Percentiles rank a stretch among this genome's conserved stretches.
phyloP scores from a whole-genome alignment of 1,140 invertebrate species.

The Lepidostoma basale region DNA sequence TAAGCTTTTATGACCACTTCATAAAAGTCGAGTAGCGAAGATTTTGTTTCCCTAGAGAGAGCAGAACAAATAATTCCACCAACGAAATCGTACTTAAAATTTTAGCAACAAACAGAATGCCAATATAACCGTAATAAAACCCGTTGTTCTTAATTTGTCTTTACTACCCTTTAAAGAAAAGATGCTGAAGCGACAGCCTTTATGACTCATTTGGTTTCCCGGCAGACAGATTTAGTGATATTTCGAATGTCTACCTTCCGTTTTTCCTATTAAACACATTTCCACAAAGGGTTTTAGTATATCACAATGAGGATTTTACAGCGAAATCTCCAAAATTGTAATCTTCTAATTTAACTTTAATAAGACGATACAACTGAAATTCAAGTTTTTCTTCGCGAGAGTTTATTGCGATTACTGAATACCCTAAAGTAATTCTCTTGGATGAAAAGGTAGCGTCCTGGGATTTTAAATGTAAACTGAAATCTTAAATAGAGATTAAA shows the following conservation, averaged over 20 bases:
- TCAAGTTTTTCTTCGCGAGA: not conserved
- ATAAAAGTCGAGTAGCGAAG: not conserved
- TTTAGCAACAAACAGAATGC: not conserved
- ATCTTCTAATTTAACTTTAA: not conserved
- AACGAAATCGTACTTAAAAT: not conserved
- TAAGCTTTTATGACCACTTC: too few species aligned
- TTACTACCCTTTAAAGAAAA: not conserved
- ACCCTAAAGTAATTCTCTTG: not conserved
- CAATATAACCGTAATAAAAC: not conserved
- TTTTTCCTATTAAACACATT: not conserved
- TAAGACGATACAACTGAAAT: not conserved
- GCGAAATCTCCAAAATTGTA: not conserved
- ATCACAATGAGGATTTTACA: too few species aligned
- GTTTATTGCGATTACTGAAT: not conserved
- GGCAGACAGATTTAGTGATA: slow-evolving; percentile 1
- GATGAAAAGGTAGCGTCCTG: not conserved
- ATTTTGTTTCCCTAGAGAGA: not conserved
- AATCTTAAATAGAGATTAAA: too few species aligned
- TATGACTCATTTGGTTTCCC: slow-evolving; percentile 13
- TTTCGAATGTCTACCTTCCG: not conserved
- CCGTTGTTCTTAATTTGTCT: not conserved
- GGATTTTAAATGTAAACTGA: not conserved
- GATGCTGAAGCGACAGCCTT: not conserved
- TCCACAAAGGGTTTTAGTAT: slow-evolving; percentile 6
- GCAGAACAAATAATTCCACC: not conserved